These are phyloP conservation scores for Drosophila repletoides DNA, from an alignment of 1,140 invertebrate species.

Conservation along the genomic window DNA sequence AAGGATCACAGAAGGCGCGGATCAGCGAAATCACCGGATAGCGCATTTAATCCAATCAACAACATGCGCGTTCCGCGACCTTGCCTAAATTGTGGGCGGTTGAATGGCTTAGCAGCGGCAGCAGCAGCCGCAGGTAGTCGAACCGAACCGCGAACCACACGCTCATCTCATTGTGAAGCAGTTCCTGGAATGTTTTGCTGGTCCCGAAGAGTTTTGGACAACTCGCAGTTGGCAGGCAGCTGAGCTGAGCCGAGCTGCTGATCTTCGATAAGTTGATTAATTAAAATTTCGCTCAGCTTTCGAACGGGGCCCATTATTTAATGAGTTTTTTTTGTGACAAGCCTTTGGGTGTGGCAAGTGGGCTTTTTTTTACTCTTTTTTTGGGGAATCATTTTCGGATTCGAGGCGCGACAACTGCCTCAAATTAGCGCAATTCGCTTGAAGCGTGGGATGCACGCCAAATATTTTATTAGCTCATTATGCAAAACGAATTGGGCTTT, in stretches of 20 bases:
- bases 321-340: constrained; percentile 74
- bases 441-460: constrained; percentile 74
- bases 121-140: neutral
- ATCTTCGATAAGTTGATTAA: constrained; percentile 63
- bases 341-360: constrained; percentile 64
- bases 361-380: constrained; percentile 3
- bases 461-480: constrained; percentile 81
- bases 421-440: constrained; percentile 68
- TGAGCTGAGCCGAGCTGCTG: constrained; percentile 1
- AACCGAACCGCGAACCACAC: neutral
- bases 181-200: constrained; percentile 28
- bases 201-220: too few relatives aligned
- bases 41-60: constrained; percentile 56
- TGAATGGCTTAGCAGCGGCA: constrained; percentile 58
- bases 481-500: constrained; percentile 71
- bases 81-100: constrained; percentile 69
- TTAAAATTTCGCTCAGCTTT: constrained; percentile 78
- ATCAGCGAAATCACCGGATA: constrained; percentile 38
- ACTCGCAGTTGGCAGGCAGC: too few relatives aligned
- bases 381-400: constrained; percentile 28
- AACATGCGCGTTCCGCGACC: constrained; percentile 14
- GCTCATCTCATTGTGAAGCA: constrained; percentile 22
- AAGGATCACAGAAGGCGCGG: constrained; percentile 14
- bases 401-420: constrained; percentile 75
- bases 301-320: constrained; percentile 74